Evolutionary conservation across 2,113 vertebrate genomes (phyloP), one percentile per base, ranked within the genome.

Genomic region (Rhegmatorhina hoffmannsi): DNA sequence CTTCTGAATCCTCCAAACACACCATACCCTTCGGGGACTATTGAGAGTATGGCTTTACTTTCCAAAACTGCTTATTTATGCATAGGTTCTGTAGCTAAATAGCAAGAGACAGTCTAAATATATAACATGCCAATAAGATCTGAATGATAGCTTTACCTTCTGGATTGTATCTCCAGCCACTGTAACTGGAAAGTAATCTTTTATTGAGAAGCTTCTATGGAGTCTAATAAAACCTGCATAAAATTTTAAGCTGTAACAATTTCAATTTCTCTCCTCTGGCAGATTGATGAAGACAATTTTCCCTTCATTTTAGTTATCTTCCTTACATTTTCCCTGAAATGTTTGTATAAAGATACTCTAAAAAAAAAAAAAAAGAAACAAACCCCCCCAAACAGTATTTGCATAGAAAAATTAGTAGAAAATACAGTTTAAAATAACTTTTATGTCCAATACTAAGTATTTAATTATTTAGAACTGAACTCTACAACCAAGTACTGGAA

Each of bases 171-270:
- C 63, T 92, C 62, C 63, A 91, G 75, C 59, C 52, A 21, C 9
- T 83, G 50, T 55, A 6, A 4, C 58, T 73, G 55, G 25, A 69
- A 90, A 95, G 38, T 59, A 89, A 91, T 95, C 29, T 89, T 94
- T 97, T 86, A 88, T 77, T 83, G 75, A 77, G 85, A 78, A 80
- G 64, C 17, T 91, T 85, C 82, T 89, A 17, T 15, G 1, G 59
- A 88, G 67, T 77, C 58, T 66, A 93, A 92, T 94, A 91, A 95
- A 96, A 91, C 85, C 90, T 80, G 87, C 90, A 96, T 95, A 85
- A 95, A 95, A 95, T 67, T 88, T 95, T 95, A 95, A 90, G 85
- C 50, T 63, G 72, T 63, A 88, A 70, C 90, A 87, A 63, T 85
- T 92, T 74, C 82, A 31, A 77, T 92, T 89, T 88, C 56, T 44